Percentiles rank a stretch among this genome's conserved stretches.
Evolutionary conservation across 1,140 invertebrate genomes (phyloP).

Genomic region (Drosophila pachea): DNA sequence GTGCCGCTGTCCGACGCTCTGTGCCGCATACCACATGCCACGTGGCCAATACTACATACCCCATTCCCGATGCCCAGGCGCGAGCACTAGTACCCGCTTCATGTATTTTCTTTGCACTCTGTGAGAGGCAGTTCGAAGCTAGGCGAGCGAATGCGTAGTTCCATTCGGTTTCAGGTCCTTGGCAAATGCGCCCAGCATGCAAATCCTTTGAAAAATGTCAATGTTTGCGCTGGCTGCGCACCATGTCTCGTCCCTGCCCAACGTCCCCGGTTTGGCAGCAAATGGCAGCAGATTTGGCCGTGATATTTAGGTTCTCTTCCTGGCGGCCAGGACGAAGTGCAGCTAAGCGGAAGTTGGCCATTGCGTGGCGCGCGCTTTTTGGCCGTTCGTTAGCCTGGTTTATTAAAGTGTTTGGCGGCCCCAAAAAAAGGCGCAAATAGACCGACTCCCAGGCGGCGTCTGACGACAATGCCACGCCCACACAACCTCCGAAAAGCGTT

Average conservation of each 20-base stretch:
- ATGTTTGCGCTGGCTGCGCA: slow-evolving; percentile 52
- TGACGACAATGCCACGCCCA: slow-evolving; percentile 40
- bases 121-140: slow-evolving; percentile 30
- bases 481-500: background rate
- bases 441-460: slow-evolving; percentile 40
- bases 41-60: too few species aligned
- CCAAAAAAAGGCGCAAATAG: slow-evolving; percentile 37
- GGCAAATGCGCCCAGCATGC: slow-evolving; percentile 48
- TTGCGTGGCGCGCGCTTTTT: slow-evolving; percentile 46
- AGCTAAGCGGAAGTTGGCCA: slow-evolving; percentile 64
- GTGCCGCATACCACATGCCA: too few species aligned
- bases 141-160: slow-evolving; percentile 20
- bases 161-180: slow-evolving; percentile 35
- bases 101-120: slow-evolving; percentile 69
- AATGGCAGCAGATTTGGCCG: slow-evolving; percentile 20
- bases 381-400: slow-evolving; percentile 56
- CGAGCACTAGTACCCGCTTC: slow-evolving; percentile 19
- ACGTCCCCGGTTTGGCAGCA: background rate
- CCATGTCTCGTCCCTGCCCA: background rate
- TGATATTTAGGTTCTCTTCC: slow-evolving; percentile 1
- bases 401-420: slow-evolving; percentile 62
- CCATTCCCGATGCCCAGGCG: background rate
- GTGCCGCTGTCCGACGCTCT: background rate
- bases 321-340: slow-evolving; percentile 29
- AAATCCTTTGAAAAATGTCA: slow-evolving; percentile 74